Base-by-base conservation (phyloP, 2,113 vertebrate species). In the Lasiurus borealis region DNA sequence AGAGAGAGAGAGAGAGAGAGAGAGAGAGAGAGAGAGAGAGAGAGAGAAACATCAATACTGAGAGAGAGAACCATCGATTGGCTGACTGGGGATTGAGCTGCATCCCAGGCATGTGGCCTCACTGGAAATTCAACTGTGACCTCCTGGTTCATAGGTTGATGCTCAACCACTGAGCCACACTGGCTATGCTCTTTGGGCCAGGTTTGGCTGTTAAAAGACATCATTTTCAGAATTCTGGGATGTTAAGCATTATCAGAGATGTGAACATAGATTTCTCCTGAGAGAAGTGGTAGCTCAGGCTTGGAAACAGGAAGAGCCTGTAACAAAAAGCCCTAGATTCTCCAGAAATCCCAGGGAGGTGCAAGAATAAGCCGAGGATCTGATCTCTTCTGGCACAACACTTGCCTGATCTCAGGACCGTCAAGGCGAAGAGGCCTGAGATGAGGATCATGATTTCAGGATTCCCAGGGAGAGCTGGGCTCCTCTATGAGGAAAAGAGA, bases 371-470 rank as follows among this genome's bases (percentile, higher is more conserved):
- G 36, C 2, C 1, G 31, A 64, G 21, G 68, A 25, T 5, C 48
- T 27, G 21, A 15, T 44, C 15, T 82, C 31, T 87, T 83, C 6
- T 23, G 16, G 23, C 1, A 0, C 4, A 27, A 5, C 4, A 13
- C 18, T 2, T 64, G 31, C 10, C 3, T 64, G 44, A 92, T 12
- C 12, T n/a, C 6, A 18, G 23, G 0, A 18, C 2, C 2, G 5
- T 14, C 2, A 10, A n/a, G 8, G 29, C 0, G 19, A 31, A 83
- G 3, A 83, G 1, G 21, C 5, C 4, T 29, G 12, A 40, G 3
- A 36, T 54, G 4, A 40, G 6, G 12, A 46, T 15, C 6, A 1
- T 11, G 46, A 62, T 54, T 76, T 34, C 9, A 1, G 15, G 2
- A 15, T 34, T 81, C 59, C 40, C 11, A 46, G 31, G 50, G 29